These are phyloP conservation scores for Stichopus horrens DNA, from an alignment of 53 echinoderm and acorn worm genomes.

Conservation along the genomic window DNA sequence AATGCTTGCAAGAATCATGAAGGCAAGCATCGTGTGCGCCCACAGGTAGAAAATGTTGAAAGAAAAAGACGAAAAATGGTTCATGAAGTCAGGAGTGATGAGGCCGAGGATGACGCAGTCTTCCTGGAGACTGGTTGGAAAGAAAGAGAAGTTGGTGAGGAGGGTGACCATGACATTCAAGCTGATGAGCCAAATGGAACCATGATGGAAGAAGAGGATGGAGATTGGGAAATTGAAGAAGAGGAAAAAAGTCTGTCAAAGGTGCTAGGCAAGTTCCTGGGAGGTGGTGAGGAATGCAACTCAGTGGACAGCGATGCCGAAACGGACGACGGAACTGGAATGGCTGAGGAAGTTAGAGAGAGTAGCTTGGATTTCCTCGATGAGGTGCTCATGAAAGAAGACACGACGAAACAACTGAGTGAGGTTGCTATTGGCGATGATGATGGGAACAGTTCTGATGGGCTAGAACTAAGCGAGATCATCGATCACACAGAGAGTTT, in stretches of 20 bases:
- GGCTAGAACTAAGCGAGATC: constrained; percentile 24
- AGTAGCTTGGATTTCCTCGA: neutral
- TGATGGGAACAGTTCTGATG: constrained; percentile 9
- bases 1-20: constrained; percentile 2
- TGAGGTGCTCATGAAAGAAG: neutral
- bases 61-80: neutral
- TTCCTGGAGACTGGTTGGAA: neutral
- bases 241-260: neutral
- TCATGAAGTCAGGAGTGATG: neutral
- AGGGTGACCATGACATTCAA: neutral
- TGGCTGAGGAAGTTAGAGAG: neutral
- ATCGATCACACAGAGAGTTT: constrained; percentile 38
- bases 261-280: neutral
- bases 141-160: neutral
- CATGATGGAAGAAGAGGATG: neutral
- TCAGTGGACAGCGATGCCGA: constrained; percentile 26
- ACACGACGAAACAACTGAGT: neutral
- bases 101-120: neutral
- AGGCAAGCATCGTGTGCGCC: neutral
- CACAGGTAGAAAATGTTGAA: neutral
- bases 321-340: constrained; percentile 11
- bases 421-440: neutral
- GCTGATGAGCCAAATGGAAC: neutral
- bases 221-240: neutral
- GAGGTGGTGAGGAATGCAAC: neutral